A percentile compares a stretch with the other conserved stretches of the same genome.
These are phyloP conservation scores for Apodemus speciosus DNA, from an alignment of 2,113 vertebrate genomes.

Conservation along the genomic window DNA sequence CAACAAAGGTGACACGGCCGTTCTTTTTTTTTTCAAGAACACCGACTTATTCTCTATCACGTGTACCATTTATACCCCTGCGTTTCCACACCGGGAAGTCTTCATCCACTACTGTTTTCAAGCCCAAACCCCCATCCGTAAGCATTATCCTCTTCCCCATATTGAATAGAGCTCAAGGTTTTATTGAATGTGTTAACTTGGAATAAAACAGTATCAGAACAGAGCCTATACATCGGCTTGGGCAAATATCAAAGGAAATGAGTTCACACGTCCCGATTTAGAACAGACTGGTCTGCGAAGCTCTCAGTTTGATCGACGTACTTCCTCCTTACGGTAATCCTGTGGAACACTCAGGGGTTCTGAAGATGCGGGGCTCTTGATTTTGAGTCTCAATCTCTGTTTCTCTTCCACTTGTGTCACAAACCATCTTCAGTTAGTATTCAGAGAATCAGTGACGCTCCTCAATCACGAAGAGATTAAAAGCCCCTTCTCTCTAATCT, in stretches of 20 bases:
- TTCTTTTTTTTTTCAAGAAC: background rate
- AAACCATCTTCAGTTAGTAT: background rate
- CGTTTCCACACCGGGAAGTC: background rate
- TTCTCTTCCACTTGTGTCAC: background rate
- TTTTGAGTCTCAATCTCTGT: background rate
- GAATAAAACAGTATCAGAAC: conserved; percentile 54
- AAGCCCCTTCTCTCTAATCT: background rate
- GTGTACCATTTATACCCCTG: background rate
- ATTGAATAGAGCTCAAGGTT: conserved; percentile 18
- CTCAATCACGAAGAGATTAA: background rate
- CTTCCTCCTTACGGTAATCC: conserved; percentile 58
- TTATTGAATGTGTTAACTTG: conserved; percentile 23
- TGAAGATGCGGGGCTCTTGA: background rate
- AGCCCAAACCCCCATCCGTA: conserved; percentile 1
- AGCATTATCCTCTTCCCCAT: background rate
- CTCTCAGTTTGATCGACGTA: background rate
- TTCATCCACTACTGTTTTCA: conserved; percentile 10
- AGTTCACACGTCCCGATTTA: conserved; percentile 35
- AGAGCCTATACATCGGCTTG: conserved; percentile 10
- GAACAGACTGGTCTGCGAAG: conserved; percentile 23
- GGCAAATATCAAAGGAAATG: conserved; percentile 54
- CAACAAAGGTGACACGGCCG: background rate
- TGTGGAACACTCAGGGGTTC: background rate
- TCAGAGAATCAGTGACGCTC: background rate
- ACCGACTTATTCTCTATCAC: background rate